Base-by-base conservation (phyloP, 2,888 invertebrate species). In the Leucoptera coffeella region DNA sequence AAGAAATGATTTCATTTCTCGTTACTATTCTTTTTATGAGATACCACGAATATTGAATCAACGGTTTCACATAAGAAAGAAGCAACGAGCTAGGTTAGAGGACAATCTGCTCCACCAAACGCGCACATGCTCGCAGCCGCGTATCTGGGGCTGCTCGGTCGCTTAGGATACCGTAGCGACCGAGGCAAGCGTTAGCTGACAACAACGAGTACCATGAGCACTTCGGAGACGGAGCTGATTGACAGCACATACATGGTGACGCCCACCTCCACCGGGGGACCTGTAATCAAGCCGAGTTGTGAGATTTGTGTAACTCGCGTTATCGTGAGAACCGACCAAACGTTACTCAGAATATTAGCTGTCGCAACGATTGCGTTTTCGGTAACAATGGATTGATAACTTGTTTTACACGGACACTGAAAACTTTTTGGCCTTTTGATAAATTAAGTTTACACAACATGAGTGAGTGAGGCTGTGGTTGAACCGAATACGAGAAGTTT, bases 211-310 rank as follows among this genome's bases (percentile, higher is more conserved):
- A 93, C 93, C 93, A 93, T 94, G 81, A 91, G 85, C 74, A 93
- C 93, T 84, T 94, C 94, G 74, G 93, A 93, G 75, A 94, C 89
- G 73, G 92, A 91, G 79, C 91, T 90, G 83, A 94, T 94, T 78
- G 90, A 90, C 77, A 93, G 86, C 76, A 94, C 92, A 80, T 91
- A 92, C 86, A 94, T 91, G 76, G 93, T 93, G 77, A 94, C 90
- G 72, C 92, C 91, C 71, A 94, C 93, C 74, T 90, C 91, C 76
- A 95, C 94, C 62, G 94, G 91, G 72, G 87, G 86, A 83, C 90
- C 92, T 93, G 86, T 73, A 89, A 77, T 64, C 65, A 71, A 67
- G 64, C 51, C 65, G 65, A 64, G 59, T 57, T 35, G 59, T 69
- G 55, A 69, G 64, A n/a, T n/a, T n/a, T n/a, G n/a, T n/a, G n/a